These are phyloP conservation scores for Casuarius casuarius DNA, from an alignment of 2,113 vertebrate genomes.

Conservation along the genomic window DNA sequence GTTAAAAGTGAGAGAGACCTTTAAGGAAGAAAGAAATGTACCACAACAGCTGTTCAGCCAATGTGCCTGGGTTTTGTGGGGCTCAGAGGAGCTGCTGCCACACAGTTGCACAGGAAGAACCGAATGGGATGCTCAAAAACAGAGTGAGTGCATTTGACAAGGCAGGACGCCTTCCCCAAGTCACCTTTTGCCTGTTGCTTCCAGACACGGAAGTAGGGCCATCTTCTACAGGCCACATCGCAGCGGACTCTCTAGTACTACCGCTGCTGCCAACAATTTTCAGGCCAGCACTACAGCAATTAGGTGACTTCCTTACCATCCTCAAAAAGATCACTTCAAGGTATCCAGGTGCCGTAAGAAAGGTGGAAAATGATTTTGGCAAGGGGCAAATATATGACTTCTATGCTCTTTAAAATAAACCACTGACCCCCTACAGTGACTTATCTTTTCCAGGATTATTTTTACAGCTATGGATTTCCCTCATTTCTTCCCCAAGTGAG, in stretches of 20 bases:
- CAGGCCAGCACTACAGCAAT: accelerated
- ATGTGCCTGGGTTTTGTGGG: not conserved
- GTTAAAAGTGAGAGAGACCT: not conserved
- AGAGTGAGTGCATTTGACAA: not conserved
- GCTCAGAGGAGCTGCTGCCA: not conserved
- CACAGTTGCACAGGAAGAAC: accelerated
- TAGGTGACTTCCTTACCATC: accelerated
- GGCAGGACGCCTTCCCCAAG: not conserved
- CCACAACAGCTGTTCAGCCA: not conserved
- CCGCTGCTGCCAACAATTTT: not conserved
- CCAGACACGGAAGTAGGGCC: not conserved
- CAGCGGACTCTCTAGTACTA: not conserved
- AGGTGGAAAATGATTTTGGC: not conserved
- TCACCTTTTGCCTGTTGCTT: not conserved
- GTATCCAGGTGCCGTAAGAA: accelerated
- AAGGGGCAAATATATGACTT: not conserved
- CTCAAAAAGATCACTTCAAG: not conserved
- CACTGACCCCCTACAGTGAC: not conserved
- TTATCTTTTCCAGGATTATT: not conserved
- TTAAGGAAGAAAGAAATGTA: not conserved
- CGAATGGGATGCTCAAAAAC: not conserved
- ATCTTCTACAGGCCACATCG: not conserved
- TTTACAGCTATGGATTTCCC: conserved; percentile 7
- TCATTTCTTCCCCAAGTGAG: conserved; percentile 4
- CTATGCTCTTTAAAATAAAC: not conserved